These are phyloP conservation scores for Emydocephalus ijimae DNA, from an alignment of 2,113 vertebrate species.

Conservation along the genomic window DNA sequence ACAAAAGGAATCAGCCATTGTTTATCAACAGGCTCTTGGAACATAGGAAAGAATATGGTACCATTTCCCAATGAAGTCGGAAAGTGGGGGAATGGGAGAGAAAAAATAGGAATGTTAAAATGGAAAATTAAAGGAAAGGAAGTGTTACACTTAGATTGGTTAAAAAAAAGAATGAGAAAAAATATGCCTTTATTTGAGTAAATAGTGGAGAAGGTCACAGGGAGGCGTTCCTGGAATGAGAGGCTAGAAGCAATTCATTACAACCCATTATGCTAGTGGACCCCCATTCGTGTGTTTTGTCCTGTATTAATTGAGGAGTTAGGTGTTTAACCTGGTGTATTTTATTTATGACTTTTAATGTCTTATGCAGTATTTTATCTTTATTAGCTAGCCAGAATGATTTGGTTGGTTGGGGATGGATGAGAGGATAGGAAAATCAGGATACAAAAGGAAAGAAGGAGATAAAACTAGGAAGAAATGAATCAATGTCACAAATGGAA, in stretches of 20 bases:
- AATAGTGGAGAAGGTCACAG: not conserved
- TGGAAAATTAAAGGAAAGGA: not conserved
- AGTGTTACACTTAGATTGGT: not conserved
- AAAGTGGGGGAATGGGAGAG: not conserved
- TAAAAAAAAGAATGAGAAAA: not conserved
- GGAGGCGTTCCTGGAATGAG: not conserved
- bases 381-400: not conserved
- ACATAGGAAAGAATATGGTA: not conserved
- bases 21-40: not conserved
- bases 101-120: not conserved
- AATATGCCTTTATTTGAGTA: not conserved
- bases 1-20: not conserved
- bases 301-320: not conserved
- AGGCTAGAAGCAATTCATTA: not conserved
- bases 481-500: not conserved
- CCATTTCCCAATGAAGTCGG: not conserved
- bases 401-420: not conserved
- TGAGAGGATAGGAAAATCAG: not conserved
- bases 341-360: not conserved
- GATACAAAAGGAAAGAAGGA: not conserved
- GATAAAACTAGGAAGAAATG: not conserved
- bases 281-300: not conserved
- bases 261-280: not conserved
- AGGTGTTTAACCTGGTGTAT: not conserved
- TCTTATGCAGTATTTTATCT: not conserved